Evolutionary conservation across 2,797 vertebrate genomes (phyloP), one percentile per base, ranked within the genome.

Genomic region (Pelodytes ibericus): DNA sequence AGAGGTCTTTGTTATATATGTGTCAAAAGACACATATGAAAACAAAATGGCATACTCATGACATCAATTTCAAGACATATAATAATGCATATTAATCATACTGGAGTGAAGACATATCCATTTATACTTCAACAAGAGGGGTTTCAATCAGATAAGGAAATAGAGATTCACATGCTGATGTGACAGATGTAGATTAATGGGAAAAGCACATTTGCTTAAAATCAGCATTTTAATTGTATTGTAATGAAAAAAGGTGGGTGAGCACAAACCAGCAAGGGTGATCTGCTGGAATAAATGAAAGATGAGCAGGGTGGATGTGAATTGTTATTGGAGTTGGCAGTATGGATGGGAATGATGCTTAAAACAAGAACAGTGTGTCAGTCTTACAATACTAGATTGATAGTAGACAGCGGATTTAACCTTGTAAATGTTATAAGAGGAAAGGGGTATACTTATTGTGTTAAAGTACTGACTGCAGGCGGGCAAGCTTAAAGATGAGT

Each of bases 181-280:
- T 59, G 57, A 59, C 36, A 25, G 53, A 59, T 16, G 26, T 67
- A 59, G 63, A 67, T 66, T 67, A 67, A 74, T 59, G 39, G 39
- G 27, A 27, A 65, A 49, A 20, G 9, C 20, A 67, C 39, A 57
- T 65, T 44, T 44, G 24, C 3, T 57, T 18, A 15, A 30, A 18
- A 58, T 74, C 53, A 74, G 51, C 72, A 59, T 59, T 58, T 74
- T 47, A 62, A 7, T 11, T 33, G 29, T 36, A 16, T 49, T 56
- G 22, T 33, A 15, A 10, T 33, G 15, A 31, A 27, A 59, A 74
- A 9, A 57, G 39, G 10, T 22, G 24, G 26, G 18, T 64, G 29
- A 58, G 56, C 30, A 30, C n/a, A 29, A 24, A 24, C 29, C 44
- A 44, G 20, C 25, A 29, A 44, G 3, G 41, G 1, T 5, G 16